Evolutionary conservation across 2,113 vertebrate genomes (phyloP), one percentile per base, ranked within the genome.

Genomic region (Apeltes quadracus): DNA sequence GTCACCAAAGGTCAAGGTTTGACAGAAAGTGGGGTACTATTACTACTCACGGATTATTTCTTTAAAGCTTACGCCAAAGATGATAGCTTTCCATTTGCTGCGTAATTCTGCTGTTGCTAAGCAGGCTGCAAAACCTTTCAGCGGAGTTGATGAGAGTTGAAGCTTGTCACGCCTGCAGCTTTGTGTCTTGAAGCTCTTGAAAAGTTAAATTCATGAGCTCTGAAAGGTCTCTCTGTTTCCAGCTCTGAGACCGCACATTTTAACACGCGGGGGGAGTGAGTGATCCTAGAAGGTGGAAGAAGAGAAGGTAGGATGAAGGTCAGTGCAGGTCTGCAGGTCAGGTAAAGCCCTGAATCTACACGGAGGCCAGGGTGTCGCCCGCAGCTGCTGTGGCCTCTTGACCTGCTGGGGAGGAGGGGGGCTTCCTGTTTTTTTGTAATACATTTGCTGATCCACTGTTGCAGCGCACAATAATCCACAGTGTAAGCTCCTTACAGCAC

Each of bases 401-500:
- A 88, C 87, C 88, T 62, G 39, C 79, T 56, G 43, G 55, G 55
- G 25, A 65, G 79, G 58, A 87, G 73, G 75, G 75, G 36, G 50
- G 55, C 67, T 68, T 59, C 58, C 20, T 10, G 61, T 80, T 87
- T 61, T 71, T 66, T 50, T 72, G 53, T 59, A 7, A 72, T 77
- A 84, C 67, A 68, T 66, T 78, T 61, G 82, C 84, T 89, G 86
- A 86, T 88, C 76, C 87, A 75, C 76, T 79, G 76, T 68, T 73
- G 77, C 73, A 76, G 64, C 27, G 54, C 84, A 84, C 77, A 84
- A 81, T 91, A 93, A 93, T 93, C 91, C 90, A 87, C 75, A 71
- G 59, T 86, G 79, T 92, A 93, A 93, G 85, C 86, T 89, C 70
- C 88, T 92, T 91, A 36, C 69, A 84, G 85, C 77, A 83, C 82